Percentiles rank a stretch among this genome's conserved stretches.
These are phyloP conservation scores for Ammodytes dubius DNA, from an alignment of 2,113 vertebrate genomes.

Conservation along the genomic window DNA sequence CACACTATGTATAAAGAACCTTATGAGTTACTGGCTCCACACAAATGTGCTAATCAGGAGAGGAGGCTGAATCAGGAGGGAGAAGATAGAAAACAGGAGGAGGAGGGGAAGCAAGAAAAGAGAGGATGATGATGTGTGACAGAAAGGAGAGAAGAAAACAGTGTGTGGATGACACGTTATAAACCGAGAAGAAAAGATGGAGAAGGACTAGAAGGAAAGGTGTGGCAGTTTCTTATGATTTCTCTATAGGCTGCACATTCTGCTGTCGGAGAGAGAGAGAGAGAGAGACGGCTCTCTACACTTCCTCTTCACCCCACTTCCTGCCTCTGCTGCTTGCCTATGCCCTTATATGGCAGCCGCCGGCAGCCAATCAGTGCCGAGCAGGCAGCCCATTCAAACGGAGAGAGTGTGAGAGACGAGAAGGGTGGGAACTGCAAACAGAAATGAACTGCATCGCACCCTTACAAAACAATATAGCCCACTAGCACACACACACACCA, in stretches of 20 bases:
- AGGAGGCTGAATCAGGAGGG: conserved; percentile 4
- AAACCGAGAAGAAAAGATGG: conserved; percentile 7
- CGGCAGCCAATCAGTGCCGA: conserved; percentile 65
- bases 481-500: conserved; percentile 14
- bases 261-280: conserved; percentile 54
- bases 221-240: conserved; percentile 63
- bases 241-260: conserved; percentile 58
- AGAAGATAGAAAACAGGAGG: too few relatives aligned
- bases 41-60: conserved; percentile 12
- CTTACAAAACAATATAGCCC: conserved; percentile 57
- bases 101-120: too few relatives aligned
- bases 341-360: conserved; percentile 80
- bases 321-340: conserved; percentile 76
- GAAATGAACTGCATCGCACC: conserved; percentile 45
- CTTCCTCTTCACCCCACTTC: conserved; percentile 80
- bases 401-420: conserved; percentile 54
- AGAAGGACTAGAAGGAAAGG: conserved; percentile 42
- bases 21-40: neutral
- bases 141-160: neutral
- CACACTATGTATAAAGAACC: neutral
- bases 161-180: neutral
- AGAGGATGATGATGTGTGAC: neutral
- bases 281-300: conserved; percentile 63
- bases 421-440: conserved; percentile 79
- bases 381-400: conserved; percentile 78